Conservation (phyloP, 2,797 vertebrate species). For the Chiloscyllium punctatum region DNA sequence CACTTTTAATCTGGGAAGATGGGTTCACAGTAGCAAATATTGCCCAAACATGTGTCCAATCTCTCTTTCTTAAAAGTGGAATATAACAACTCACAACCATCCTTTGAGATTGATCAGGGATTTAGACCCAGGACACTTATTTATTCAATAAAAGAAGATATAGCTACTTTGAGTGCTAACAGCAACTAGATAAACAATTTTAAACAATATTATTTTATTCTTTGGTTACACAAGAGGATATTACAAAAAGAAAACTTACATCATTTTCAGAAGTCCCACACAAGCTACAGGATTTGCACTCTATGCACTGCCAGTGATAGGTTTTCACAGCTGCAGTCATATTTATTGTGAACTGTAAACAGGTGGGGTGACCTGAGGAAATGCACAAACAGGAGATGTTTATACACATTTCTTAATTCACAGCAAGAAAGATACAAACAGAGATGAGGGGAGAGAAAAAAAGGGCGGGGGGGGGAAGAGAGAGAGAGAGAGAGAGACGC, state of each 20-base stretch:
- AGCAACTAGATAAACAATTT: background rate
- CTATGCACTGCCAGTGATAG: conserved; percentile 99
- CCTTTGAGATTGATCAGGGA: no score
- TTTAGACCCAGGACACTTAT: no score
- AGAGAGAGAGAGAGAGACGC: no score
- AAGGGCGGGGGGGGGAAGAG: background rate
- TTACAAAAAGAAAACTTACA: conserved; percentile 56
- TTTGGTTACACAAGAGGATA: background rate
- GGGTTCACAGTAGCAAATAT: background rate
- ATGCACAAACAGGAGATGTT: conserved; percentile 46
- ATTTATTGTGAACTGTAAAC: conserved; percentile 96
- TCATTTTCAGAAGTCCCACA: conserved; percentile 98
- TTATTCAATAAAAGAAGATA: background rate
- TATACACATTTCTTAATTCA: background rate
- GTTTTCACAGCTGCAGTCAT: conserved; percentile 96
- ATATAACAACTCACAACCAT: background rate
- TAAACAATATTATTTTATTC: background rate
- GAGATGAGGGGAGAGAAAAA: conserved; percentile 23
- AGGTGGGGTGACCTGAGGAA: conserved; percentile 86
- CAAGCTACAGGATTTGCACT: conserved; percentile 98
- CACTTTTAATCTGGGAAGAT: background rate
- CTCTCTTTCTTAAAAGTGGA: background rate
- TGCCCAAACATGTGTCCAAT: no score
- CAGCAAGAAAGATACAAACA: background rate
- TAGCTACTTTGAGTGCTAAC: background rate